phyloP scores from a whole-genome alignment of 2,113 vertebrate genomes.

The Excalfactoria chinensis region DNA sequence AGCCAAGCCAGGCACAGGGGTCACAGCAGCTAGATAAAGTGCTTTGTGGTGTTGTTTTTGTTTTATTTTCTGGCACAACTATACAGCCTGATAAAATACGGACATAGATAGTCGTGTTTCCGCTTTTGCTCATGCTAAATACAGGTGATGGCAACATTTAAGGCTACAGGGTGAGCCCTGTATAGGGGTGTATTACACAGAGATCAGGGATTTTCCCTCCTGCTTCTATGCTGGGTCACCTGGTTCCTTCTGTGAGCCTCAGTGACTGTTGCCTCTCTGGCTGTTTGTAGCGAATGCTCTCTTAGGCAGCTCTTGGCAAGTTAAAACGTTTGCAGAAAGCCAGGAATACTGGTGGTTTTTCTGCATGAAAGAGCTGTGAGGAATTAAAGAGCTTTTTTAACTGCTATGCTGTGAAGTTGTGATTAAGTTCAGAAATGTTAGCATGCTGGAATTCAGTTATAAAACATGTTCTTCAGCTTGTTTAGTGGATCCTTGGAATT shows the following conservation, averaged over 20 bases:
- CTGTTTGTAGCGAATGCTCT: neutral
- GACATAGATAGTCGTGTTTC: neutral
- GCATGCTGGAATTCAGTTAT: neutral
- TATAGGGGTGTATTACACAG: neutral
- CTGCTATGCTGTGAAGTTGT: neutral
- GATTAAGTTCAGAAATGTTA: neutral
- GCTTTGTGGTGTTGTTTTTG: neutral
- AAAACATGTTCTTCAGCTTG: neutral
- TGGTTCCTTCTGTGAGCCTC: neutral
- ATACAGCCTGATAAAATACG: fast-evolving
- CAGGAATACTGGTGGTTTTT: neutral
- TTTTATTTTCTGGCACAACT: neutral
- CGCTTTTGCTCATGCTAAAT: neutral
- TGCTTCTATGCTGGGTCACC: neutral
- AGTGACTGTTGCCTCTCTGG: neutral
- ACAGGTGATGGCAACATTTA: fast-evolving
- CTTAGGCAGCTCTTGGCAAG: neutral
- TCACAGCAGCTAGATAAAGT: neutral
- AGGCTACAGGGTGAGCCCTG: neutral
- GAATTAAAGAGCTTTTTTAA: neutral
- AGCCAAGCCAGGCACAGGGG: fast-evolving
- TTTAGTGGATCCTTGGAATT: neutral
- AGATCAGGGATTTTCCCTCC: neutral
- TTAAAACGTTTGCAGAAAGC: no score
- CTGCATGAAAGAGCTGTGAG: neutral